A percentile compares a stretch with the other conserved stretches of the same genome.
Evolutionary conservation across 1,140 invertebrate genomes (phyloP).

Genomic region (Polypedilum vanderplanki): DNA sequence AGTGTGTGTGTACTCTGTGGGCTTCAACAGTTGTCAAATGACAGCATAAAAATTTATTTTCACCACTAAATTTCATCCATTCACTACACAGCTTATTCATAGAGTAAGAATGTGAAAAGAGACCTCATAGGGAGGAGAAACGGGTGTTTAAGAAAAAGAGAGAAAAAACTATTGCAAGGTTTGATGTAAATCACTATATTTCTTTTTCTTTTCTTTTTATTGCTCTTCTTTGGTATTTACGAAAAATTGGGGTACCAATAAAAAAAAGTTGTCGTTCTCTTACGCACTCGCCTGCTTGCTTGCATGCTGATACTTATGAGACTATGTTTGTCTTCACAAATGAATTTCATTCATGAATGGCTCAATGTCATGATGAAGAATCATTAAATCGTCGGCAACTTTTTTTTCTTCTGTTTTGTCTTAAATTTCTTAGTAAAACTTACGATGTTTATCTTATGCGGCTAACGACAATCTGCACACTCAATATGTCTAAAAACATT

Average conservation of each 20-base stretch:
- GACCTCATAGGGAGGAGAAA: no score
- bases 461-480: no score
- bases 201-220: not conserved
- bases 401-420: not conserved
- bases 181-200: not conserved
- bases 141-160: no score
- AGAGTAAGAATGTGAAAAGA: no score
- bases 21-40: constrained; percentile 17
- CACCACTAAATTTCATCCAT: constrained; percentile 7
- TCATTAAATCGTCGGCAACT: not conserved
- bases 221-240: not conserved
- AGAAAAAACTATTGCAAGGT: not conserved
- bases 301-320: not conserved
- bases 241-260: not conserved
- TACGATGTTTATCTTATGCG: no score
- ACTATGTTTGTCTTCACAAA: not conserved
- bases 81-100: not conserved
- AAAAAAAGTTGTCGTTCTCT: constrained; percentile 3
- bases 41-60: constrained; percentile 11
- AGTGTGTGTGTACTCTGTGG: not conserved
- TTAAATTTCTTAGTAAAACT: not conserved
- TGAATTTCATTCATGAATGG: not conserved
- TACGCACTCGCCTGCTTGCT: not conserved
- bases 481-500: no score
- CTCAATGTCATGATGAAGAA: constrained; percentile 6